Base-by-base conservation (phyloP, 2,797 vertebrate species). In the Florisuga fusca region DNA sequence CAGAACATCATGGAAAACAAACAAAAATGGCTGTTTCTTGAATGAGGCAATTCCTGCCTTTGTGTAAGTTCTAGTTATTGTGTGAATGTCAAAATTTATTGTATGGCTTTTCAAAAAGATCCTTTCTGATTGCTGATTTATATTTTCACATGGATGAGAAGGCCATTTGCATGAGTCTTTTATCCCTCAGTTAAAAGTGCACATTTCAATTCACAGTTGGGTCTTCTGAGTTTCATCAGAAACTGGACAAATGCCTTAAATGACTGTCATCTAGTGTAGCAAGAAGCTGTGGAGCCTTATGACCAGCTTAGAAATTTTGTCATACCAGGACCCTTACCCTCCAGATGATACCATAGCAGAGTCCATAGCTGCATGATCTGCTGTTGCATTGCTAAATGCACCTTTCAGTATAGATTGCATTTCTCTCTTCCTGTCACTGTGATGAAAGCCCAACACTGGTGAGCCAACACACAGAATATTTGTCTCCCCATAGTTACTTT, bases 1-100 rank as follows among this genome's bases (percentile, higher is more conserved):
- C 3, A 2, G 9, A 76, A 1, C 7, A 36, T 46, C 31, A 43
- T 0, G 7, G 4, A 15, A 58, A 63, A 62, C 12, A 55, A 88
- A 53, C 27, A 43, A 46, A 85, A 91, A 26, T 13, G 3, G 1
- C 13, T 75, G 31, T 45, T 31, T 64, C 12, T 16, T 18, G 26
- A 76, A 50, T 45, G 22, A 53, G 12, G 4, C 21, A 59, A 21
- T 36, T 5, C 5, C 7, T 79, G 9, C 21, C 12, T 59, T 16
- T 7, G 5, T 15, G 6, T 57, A 81, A 46, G 11, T 67, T 61
- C 50, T 55, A 43, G 8, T 25, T 55, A 6, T 15, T 62, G 2
- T 55, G 7, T 41, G 15, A 48, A 29, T 55, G 17, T 38, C 34
- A 57, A 71, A 66, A 71, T 74, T 18, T 55, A 23, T 15, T 1